A percentile compares a stretch with the other conserved stretches of the same genome.
phyloP scores from a whole-genome alignment of 2,888 invertebrate species.

The Archaeoteleia sp. region DNA sequence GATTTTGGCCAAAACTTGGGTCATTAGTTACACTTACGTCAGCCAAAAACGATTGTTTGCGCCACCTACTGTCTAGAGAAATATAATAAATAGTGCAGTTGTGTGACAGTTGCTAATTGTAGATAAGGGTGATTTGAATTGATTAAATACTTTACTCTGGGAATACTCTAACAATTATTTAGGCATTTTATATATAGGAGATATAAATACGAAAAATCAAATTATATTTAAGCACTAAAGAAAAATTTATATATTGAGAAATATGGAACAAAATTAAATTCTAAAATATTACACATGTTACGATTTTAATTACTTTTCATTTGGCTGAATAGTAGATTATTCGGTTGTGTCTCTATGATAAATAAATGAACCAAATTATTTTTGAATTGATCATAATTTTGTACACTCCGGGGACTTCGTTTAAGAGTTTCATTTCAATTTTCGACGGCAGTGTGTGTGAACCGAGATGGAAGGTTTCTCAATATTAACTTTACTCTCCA shows the following conservation, averaged over 20 bases:
- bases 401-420: not conserved
- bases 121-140: slow-evolving; percentile 10
- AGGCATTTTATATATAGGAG: slow-evolving; percentile 13
- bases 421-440: slow-evolving; percentile 23
- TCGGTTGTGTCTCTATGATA: too few relatives aligned
- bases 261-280: too few relatives aligned
- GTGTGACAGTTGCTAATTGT: slow-evolving; percentile 7
- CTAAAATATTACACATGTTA: too few relatives aligned
- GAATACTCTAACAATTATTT: slow-evolving; percentile 20
- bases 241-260: slow-evolving; percentile 5
- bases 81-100: slow-evolving; percentile 19
- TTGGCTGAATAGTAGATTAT: slow-evolving; percentile 10
- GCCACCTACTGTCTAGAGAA: slow-evolving; percentile 13
- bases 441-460: slow-evolving; percentile 7
- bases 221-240: not conserved
- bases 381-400: slow-evolving; percentile 1
- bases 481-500: slow-evolving; percentile 18
- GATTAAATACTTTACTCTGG: slow-evolving; percentile 18
- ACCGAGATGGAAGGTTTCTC: slow-evolving; percentile 10
- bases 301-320: not conserved
- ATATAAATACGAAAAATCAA: not conserved
- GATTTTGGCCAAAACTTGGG: slow-evolving; percentile 17
- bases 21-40: slow-evolving; percentile 5
- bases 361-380: slow-evolving; percentile 1
- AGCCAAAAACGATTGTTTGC: slow-evolving; percentile 27